Evolutionary conservation across 1,140 invertebrate species (phyloP), one percentile per base, ranked within the genome.

Genomic region (Ephestia elutella): DNA sequence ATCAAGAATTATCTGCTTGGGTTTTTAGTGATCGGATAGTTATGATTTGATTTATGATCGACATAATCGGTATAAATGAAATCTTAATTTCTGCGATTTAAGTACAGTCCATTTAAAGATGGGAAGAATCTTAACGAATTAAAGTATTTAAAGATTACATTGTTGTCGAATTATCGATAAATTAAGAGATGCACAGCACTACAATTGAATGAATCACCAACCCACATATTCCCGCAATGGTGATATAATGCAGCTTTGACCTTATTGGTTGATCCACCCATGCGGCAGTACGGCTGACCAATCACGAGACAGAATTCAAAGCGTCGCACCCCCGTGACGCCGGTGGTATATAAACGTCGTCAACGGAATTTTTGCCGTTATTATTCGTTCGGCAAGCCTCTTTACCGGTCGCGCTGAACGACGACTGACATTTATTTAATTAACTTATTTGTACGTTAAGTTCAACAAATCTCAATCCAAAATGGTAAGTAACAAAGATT

Each of bases 171-270:
- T n/a, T 56, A 50, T 65, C 63, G 62, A 63, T 44, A 61, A 18
- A 35, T 57, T n/a, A 10, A 50, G 48, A 11, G 9, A 10, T 32
- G 11, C 20, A 21, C 64, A 58, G 38, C 65, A 59, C 65, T 63
- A 66, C 59, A 65, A 55, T 63, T 19, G 61, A 63, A 71, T 87
- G 84, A 87, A 70, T 87, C 84, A 87, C 66, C 75, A 75, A 71
- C 82, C 82, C 77, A 85, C 82, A 78, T 82, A 83, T 82, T 86
- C 82, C 82, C 73, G 81, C 82, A 80, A 86, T 83, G 85, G 85
- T 75, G 79, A 81, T 70, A 86, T 78, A 85, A 80, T 80, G 68
- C 73, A 75, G 73, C 75, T 76, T 73, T 71, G 62, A 62, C 71
- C 65, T 74, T 75, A 86, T 87, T 87, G 85, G 85, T 73, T 68